Evolutionary conservation across 2,113 vertebrate species (phyloP).

Genomic region (Rhipidura dahli): DNA sequence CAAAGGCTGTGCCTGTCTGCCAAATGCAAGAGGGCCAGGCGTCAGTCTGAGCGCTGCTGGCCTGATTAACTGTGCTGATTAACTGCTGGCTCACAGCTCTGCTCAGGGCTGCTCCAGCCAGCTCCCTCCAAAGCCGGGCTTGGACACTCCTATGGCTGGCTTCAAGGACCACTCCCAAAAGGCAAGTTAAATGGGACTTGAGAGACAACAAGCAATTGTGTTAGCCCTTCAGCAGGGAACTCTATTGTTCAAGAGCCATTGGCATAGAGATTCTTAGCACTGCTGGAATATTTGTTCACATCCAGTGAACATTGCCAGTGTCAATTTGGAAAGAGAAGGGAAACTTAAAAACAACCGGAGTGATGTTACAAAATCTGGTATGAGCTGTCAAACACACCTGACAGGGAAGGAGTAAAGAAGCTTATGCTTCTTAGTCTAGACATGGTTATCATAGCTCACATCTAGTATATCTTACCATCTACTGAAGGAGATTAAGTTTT

Average conservation of each 20-base stretch:
- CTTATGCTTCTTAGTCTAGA: background rate
- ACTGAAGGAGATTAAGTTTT: background rate
- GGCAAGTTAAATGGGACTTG: background rate
- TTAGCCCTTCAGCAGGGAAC: background rate
- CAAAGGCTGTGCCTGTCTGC: background rate
- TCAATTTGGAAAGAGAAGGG: background rate
- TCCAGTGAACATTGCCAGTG: background rate
- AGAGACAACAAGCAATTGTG: background rate
- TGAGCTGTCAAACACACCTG: background rate
- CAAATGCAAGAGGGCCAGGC: background rate
- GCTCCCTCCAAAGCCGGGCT: background rate
- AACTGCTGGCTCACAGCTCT: background rate
- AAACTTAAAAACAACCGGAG: background rate
- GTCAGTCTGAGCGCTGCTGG: background rate
- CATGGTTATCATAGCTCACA: background rate
- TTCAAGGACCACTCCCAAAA: background rate
- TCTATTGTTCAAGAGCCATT: background rate
- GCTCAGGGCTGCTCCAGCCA: background rate
- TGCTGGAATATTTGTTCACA: background rate
- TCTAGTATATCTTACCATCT: background rate
- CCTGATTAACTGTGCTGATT: fast-evolving
- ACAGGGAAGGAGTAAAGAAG: background rate
- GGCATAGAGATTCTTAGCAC: background rate
- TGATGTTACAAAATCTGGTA: background rate
- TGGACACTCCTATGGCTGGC: fast-evolving